Conservation (phyloP, 2,797 vertebrate species). For the Amazona ochrocephala region DNA sequence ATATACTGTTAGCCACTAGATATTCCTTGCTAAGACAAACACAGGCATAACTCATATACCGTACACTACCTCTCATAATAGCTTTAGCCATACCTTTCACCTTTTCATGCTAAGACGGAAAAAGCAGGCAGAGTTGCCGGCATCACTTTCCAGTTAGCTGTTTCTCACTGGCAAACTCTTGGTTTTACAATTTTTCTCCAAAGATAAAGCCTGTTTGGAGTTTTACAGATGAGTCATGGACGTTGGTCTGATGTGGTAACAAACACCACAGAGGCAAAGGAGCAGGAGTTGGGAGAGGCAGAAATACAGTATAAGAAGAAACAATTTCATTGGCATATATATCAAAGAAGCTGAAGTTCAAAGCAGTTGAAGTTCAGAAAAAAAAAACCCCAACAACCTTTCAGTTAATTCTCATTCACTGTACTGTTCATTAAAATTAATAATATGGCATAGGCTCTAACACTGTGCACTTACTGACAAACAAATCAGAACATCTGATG, state of each 20-base stretch:
- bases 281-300: not conserved
- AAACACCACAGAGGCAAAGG: not conserved
- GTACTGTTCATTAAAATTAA: not conserved
- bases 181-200: not conserved
- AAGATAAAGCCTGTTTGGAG: not conserved
- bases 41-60: not conserved
- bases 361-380: conserved; percentile 19
- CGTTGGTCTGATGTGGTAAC: not conserved
- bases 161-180: not conserved
- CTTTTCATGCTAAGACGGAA: not conserved
- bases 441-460: not conserved
- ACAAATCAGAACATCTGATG: not conserved
- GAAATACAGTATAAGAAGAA: conserved; percentile 51
- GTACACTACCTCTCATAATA: not conserved
- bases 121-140: not conserved
- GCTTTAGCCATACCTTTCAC: not conserved
- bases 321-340: conserved; percentile 51
- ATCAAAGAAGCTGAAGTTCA: conserved; percentile 41
- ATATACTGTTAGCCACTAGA: not conserved
- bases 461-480: not conserved
- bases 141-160: not conserved
- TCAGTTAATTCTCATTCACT: not conserved
- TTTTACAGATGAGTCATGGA: not conserved
- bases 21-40: not conserved
- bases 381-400: not conserved